These are phyloP conservation scores for Trachythela sp. DNA, from an alignment of 64 coral and sea anemone species.

Conservation along the genomic window DNA sequence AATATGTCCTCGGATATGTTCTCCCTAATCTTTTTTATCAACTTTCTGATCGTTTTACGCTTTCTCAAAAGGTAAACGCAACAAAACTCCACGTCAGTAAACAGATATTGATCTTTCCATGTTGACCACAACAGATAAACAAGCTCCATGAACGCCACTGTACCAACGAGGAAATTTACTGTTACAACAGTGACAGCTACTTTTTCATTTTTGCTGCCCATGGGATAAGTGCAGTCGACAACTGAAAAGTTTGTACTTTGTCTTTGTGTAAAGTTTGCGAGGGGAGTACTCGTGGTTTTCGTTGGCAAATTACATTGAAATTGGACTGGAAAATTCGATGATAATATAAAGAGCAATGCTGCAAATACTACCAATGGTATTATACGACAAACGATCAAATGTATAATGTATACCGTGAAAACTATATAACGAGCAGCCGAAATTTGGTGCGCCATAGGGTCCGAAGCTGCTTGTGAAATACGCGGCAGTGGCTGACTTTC, in stretches of 20 bases:
- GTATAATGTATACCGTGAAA: too few species aligned
- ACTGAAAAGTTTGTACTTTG: background rate
- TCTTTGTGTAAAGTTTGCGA: background rate
- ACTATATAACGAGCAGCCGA: background rate
- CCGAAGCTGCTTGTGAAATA: background rate
- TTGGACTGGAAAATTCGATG: too few species aligned
- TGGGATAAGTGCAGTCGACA: background rate
- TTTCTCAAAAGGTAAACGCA: too few species aligned
- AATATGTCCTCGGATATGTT: background rate
- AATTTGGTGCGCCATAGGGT: background rate
- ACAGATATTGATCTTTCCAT: too few species aligned
- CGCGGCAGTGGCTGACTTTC: too few species aligned
- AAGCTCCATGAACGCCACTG: background rate
- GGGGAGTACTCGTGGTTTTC: background rate
- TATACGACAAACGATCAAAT: too few species aligned
- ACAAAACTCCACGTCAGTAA: too few species aligned
- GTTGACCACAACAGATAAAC: too few species aligned
- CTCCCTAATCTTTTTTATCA: background rate
- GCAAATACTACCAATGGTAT: too few species aligned
- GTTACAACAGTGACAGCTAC: background rate
- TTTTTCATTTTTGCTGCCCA: background rate
- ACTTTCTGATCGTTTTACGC: background rate
- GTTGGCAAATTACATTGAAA: too few species aligned
- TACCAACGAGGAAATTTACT: background rate
- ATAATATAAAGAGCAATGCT: too few species aligned